Percentiles rank a stretch among this genome's conserved stretches.
Conservation (phyloP, 2,797 vertebrate species). For the Sparus aurata region DNA sequence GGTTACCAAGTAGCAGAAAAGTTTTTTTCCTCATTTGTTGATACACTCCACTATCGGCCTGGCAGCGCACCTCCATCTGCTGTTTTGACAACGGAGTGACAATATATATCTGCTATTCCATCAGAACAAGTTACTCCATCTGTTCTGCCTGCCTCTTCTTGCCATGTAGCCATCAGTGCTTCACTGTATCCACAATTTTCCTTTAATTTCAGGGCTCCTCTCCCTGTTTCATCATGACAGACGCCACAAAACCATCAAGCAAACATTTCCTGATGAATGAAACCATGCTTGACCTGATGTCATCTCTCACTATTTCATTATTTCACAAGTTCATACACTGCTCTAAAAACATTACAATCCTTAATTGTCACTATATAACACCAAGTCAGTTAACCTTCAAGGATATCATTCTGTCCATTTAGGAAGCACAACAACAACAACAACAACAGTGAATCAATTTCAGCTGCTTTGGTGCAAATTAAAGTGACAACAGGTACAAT, state of each 20-base stretch:
- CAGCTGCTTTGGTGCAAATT: too few relatives aligned
- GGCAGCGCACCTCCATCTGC: slow-evolving; percentile 81
- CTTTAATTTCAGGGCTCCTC: slow-evolving; percentile 68
- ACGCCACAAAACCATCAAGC: slow-evolving; percentile 43
- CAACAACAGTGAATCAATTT: too few relatives aligned
- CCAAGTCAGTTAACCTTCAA: too few relatives aligned
- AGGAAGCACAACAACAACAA: too few relatives aligned
- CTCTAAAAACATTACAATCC: too few relatives aligned
- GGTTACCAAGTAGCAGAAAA: slow-evolving; percentile 31
- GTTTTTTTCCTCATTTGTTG: slow-evolving; percentile 34
- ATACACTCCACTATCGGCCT: slow-evolving; percentile 33
- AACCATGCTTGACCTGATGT: slow-evolving; percentile 37
- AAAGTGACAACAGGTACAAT: too few relatives aligned
- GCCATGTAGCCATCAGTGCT: slow-evolving; percentile 42
- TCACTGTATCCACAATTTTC: slow-evolving; percentile 69
- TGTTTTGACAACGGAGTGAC: slow-evolving; percentile 74
- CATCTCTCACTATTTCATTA: background rate
- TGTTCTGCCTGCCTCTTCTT: slow-evolving; percentile 68
- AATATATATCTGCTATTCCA: slow-evolving; percentile 68
- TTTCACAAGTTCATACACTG: background rate
- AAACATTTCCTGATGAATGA: slow-evolving; percentile 43
- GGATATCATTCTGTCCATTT: too few relatives aligned
- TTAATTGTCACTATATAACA: too few relatives aligned
- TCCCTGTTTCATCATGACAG: slow-evolving; percentile 49
- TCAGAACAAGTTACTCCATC: slow-evolving; percentile 74